phyloP scores from a whole-genome alignment of 2,888 invertebrate species.

The Drosophila incognita region DNA sequence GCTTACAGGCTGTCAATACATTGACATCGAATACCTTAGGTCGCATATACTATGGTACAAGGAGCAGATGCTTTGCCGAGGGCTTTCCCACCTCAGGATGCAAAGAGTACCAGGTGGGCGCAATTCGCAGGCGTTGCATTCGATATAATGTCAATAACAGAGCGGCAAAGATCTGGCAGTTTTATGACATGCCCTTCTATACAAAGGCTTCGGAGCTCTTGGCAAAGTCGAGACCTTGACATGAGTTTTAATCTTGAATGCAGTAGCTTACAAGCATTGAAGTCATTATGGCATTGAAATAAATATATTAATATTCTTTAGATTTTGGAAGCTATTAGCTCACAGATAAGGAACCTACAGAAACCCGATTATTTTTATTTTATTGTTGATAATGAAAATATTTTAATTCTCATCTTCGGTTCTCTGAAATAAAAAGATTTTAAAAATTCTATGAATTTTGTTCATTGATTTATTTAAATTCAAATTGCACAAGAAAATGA shows the following conservation, averaged over 20 bases:
- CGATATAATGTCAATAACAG: constrained; percentile 79
- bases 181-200: constrained; percentile 84
- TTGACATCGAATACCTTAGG: constrained; percentile 80
- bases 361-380: neutral
- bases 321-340: neutral
- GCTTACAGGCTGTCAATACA: constrained; percentile 79
- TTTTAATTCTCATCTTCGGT: neutral
- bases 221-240: constrained; percentile 35
- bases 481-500: neutral
- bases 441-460: neutral
- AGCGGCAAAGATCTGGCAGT: constrained; percentile 80
- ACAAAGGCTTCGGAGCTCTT: constrained; percentile 24
- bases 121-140: constrained; percentile 82
- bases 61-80: constrained; percentile 78
- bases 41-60: constrained; percentile 80
- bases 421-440: neutral
- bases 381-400: neutral
- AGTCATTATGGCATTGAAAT: neutral
- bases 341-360: neutral
- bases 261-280: neutral
- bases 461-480: neutral
- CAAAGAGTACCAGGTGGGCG: constrained; percentile 76
- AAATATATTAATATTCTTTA: neutral
- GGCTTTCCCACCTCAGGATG: constrained; percentile 80
- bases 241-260: constrained; percentile 31